phyloP scores from a whole-genome alignment of 2,888 invertebrate species.

The Pseudococcus jackbeardsleyi region DNA sequence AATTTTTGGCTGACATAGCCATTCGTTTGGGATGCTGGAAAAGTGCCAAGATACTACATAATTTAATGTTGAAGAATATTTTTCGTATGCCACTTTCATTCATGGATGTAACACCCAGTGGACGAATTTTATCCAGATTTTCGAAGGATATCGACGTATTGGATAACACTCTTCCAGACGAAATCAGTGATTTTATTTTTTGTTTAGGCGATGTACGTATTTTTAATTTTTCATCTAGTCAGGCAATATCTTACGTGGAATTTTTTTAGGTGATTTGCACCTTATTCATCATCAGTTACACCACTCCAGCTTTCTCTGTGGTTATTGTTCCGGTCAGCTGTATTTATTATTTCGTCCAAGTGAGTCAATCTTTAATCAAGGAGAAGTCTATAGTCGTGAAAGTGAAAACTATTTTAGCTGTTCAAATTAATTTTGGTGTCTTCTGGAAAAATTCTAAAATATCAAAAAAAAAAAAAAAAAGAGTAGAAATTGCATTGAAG shows the following conservation, averaged over 20 bases:
- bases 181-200: slow-evolving; percentile 72
- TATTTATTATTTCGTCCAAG: slow-evolving; percentile 85
- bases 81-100: slow-evolving; percentile 73
- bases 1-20: slow-evolving; percentile 77
- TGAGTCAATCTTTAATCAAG: slow-evolving; percentile 66
- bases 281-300: slow-evolving; percentile 86
- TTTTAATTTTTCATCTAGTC: not conserved
- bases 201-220: slow-evolving; percentile 68
- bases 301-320: slow-evolving; percentile 85
- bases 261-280: slow-evolving; percentile 84
- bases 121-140: slow-evolving; percentile 71
- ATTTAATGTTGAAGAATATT: slow-evolving; percentile 69
- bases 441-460: too few relatives aligned
- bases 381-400: too few relatives aligned
- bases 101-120: slow-evolving; percentile 73
- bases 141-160: slow-evolving; percentile 79
- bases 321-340: slow-evolving; percentile 85
- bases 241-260: not conserved
- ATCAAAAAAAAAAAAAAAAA: too few relatives aligned
- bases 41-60: slow-evolving; percentile 70
- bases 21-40: slow-evolving; percentile 78
- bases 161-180: slow-evolving; percentile 74
- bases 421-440: too few relatives aligned
- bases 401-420: too few relatives aligned
- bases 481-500: too few relatives aligned